Evolutionary conservation across 2,113 vertebrate genomes (phyloP).

Genomic region (Bos taurus): DNA sequence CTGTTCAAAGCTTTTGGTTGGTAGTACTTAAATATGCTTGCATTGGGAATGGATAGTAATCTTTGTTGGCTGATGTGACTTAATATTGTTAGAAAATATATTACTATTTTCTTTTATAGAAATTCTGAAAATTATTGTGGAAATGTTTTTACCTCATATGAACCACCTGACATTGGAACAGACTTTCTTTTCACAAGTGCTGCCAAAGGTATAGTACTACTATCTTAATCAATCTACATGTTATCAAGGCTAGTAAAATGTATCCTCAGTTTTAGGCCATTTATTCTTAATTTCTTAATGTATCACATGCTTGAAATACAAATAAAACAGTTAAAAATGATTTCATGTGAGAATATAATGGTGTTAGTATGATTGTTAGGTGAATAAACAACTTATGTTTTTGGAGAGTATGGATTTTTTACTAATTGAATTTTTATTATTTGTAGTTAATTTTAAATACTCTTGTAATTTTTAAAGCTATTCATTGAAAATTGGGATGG

Average conservation of each 20-base stretch:
- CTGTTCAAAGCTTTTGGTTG: not conserved
- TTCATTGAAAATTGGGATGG: not conserved
- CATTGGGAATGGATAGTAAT: not conserved
- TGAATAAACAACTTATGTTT: not conserved
- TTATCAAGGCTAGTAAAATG: not conserved
- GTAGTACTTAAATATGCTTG: not conserved
- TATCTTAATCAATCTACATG: not conserved
- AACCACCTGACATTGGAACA: constrained; percentile 85
- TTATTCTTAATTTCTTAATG: not conserved
- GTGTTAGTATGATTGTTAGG: not conserved
- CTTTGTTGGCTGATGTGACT: not conserved
- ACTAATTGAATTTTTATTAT: constrained; percentile 9
- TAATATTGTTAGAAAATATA: constrained; percentile 3
- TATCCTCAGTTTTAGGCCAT: not conserved
- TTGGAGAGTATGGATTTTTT: not conserved
- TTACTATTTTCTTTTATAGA: constrained; percentile 79
- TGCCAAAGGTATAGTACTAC: constrained; percentile 88
- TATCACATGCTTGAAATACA: not conserved
- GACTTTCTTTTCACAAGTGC: constrained; percentile 88
- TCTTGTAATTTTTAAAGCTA: not conserved
- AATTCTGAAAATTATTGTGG: constrained; percentile 88
- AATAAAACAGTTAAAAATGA: not conserved
- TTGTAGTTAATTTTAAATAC: not conserved
- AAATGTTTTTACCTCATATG: constrained; percentile 94
- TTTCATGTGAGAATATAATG: not conserved